Evolutionary conservation across 92 coral and sea anemone genomes (phyloP), one percentile per base, ranked within the genome.

Genomic region (Zoanthus sociatus): DNA sequence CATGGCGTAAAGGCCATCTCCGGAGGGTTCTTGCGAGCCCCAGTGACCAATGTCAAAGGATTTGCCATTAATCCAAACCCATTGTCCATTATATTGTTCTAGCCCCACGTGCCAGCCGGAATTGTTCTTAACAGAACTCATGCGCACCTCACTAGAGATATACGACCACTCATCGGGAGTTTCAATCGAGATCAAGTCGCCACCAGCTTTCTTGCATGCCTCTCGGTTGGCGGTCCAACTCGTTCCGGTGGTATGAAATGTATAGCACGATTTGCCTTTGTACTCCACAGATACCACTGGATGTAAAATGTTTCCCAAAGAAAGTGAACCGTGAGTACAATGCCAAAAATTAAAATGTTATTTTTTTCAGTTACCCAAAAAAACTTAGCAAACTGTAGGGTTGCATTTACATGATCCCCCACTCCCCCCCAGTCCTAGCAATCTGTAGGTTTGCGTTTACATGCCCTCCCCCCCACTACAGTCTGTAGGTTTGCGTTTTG

Each of bases 1-100:
- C 69, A 78, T 78, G 83, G 69, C 69, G 70, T 78, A 78, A 55
- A 70, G 83, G 20, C 83, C 83, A 78, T 78, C 83, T n/a, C 83
- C 83, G 2, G 83, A 56, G 31, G 83, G 83, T 13, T 78, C 83
- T 45, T 64, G 48, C 1, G 69, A 13, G 51, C 83, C 68, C 83
- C 83, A 78, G 67, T 78, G 83, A n/a, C 83, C 83, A 55, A 78
- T 42, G 45, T 78, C 83, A 32, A 78, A 78, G 30, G 66, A 66
- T 68, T 78, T 78, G 46, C 70, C 70, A 55, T 51, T 78, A 21
- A 11, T 51, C 83, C 83, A 78, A 13, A 45, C 31, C 83, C 83
- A 78, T 6, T 78, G 83, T 6, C 83, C 83, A 56, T 45, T 55
- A 14, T 56, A 53, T 30, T 78, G 83, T 13, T 31, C 83, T 47